Evolutionary conservation across 2,113 vertebrate genomes (phyloP).

Genomic region (Microtus ochrogaster): DNA sequence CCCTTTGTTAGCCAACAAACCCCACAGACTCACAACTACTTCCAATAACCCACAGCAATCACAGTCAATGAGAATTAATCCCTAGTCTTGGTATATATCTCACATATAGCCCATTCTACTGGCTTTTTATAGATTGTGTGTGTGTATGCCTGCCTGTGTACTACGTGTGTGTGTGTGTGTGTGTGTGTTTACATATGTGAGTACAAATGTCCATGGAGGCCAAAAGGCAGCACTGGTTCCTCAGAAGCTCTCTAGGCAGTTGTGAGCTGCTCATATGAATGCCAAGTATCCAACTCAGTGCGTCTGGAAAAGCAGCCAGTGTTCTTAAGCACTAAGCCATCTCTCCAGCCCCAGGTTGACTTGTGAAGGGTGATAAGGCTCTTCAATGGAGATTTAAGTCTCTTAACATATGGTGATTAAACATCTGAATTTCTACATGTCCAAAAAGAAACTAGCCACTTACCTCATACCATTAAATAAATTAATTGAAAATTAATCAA

Average conservation of each 20-base stretch:
- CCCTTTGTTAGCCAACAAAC: neutral
- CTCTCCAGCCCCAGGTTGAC: neutral
- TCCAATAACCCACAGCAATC: neutral
- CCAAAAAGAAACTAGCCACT: neutral
- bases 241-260: neutral
- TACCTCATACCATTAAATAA: neutral
- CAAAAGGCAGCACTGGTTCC: neutral
- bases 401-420: neutral
- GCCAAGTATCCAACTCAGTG: neutral
- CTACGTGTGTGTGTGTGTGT: no score
- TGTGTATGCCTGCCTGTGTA: neutral
- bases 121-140: neutral
- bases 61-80: neutral
- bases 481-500: neutral
- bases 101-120: neutral
- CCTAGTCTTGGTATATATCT: neutral
- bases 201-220: neutral
- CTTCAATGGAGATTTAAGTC: neutral
- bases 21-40: neutral
- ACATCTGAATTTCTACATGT: neutral
- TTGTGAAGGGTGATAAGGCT: neutral
- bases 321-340: neutral
- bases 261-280: neutral
- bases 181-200: neutral
- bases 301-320: neutral